Evolutionary conservation across 2,113 vertebrate genomes (phyloP).

Genomic region (Dryoscopus gambensis): DNA sequence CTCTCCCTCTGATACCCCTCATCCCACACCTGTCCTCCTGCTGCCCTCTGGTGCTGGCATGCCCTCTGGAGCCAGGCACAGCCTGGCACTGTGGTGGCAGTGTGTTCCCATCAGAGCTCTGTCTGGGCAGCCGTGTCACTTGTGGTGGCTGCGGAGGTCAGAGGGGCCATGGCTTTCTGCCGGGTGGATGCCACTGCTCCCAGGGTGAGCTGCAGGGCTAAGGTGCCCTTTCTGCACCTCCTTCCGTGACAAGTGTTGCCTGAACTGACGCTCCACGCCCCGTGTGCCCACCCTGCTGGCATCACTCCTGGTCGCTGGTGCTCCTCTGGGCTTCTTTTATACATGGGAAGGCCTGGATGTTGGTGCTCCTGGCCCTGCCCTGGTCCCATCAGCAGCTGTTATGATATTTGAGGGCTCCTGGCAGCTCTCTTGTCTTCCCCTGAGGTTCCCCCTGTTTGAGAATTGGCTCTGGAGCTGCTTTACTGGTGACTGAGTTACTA

Average conservation of each 20-base stretch:
- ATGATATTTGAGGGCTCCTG: not conserved
- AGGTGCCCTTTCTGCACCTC: not conserved
- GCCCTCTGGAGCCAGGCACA: not conserved
- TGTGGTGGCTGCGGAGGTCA: not conserved
- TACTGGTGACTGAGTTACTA: not conserved
- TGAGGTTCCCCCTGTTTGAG: not conserved
- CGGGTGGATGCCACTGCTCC: too few species aligned
- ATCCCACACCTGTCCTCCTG: not conserved
- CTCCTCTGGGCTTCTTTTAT: not conserved
- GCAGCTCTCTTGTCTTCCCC: not conserved
- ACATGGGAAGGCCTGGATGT: not conserved
- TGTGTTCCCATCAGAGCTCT: not conserved
- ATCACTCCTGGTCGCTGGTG: not conserved
- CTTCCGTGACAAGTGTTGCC: not conserved
- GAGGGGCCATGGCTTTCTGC: not conserved
- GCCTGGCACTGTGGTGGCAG: not conserved
- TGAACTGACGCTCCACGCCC: not conserved
- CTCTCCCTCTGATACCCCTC: too few species aligned
- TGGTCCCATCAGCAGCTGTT: not conserved
- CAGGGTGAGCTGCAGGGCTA: not conserved
- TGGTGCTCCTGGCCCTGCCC: not conserved
- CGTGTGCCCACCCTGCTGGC: not conserved
- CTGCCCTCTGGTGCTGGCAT: not conserved
- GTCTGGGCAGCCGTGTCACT: not conserved
- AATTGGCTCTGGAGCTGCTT: not conserved